Base-by-base conservation (phyloP, 37 sponge, comb jelly and placozoan species). In the Halichondria panicea region DNA sequence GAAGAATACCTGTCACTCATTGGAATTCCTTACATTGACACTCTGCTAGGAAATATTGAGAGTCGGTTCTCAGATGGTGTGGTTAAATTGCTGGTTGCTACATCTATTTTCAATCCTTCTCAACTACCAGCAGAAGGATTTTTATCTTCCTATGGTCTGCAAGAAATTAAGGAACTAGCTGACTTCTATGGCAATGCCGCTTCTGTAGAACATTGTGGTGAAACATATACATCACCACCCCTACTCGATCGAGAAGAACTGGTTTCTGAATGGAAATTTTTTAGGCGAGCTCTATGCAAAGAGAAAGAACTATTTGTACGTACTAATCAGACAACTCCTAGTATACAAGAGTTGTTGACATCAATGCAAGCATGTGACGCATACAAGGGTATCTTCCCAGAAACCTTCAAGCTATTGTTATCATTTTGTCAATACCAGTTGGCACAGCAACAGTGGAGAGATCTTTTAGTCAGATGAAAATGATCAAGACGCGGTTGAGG, bases 211-310 rank as follows among this genome's bases (percentile, higher is more conserved):
- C 46, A 28, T 71, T 34, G 46, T 37, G 72, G 72, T 37, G 55
- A 13, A 22, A 43, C 31, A 45, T 71, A 24, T 27, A 71, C 46
- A 11, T 71, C 72, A 35, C 53, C 72, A 5, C 21, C 22, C 41
- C 52, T 71, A 21, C n/a, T 71, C 6, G 30, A 71, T 44, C 9
- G 13, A 7, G 50, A 43, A 44, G 50, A 44, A 37, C 24, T 71
- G 19, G 53, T 44, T 71, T 44, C 52, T 71, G 72, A 71, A 52
- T 71, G 72, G 72, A 7, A 11, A 5, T 11, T 71, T 46, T 71
- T 50, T 48, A 7, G 52, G n/a, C 7, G 72, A 37, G 72, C 72
- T 30, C 18, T 71, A 48, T 18, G 41, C 24, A 43, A 71, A 8
- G 72, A 71, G 27, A 44, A 44, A 71, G 45, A 22, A 28, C 30